Conservation (phyloP, 2,113 vertebrate species). For the Callipepla squamata region DNA sequence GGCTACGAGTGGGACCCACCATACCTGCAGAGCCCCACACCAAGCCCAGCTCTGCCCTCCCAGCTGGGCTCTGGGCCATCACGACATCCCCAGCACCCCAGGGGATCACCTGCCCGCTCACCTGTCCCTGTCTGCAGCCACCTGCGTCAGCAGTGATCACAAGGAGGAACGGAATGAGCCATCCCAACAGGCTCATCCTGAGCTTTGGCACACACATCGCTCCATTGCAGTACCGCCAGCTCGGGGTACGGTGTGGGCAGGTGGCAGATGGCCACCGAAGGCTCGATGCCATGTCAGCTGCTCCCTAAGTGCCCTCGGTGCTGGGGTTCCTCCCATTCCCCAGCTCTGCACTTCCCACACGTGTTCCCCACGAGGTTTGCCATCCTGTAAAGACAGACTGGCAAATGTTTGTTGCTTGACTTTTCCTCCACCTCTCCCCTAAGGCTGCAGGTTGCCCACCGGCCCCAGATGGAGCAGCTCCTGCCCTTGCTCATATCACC, state of each 20-base stretch:
- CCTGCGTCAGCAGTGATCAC: rapidly evolving
- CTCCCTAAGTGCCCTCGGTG: rapidly evolving
- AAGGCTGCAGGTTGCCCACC: background rate
- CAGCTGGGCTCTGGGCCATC: background rate
- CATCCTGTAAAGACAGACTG: background rate
- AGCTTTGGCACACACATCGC: background rate
- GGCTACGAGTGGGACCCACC: background rate
- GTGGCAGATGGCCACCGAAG: background rate
- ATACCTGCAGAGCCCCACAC: rapidly evolving
- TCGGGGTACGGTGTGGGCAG: rapidly evolving
- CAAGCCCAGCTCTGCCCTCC: background rate
- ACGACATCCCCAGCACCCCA: background rate
- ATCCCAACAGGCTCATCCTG: background rate
- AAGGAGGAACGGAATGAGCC: background rate
- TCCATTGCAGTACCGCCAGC: background rate
- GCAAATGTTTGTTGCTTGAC: background rate
- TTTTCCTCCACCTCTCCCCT: background rate
- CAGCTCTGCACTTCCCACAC: rapidly evolving
- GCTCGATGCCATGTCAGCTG: background rate
- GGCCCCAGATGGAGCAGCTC: background rate
- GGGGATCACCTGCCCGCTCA: no score
- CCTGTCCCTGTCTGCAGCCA: background rate
- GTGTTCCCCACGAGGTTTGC: background rate
- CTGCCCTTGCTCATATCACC: background rate
- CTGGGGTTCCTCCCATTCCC: background rate